Evolutionary conservation across 2,888 invertebrate genomes (phyloP).

Genomic region (Orthosia gothica): DNA sequence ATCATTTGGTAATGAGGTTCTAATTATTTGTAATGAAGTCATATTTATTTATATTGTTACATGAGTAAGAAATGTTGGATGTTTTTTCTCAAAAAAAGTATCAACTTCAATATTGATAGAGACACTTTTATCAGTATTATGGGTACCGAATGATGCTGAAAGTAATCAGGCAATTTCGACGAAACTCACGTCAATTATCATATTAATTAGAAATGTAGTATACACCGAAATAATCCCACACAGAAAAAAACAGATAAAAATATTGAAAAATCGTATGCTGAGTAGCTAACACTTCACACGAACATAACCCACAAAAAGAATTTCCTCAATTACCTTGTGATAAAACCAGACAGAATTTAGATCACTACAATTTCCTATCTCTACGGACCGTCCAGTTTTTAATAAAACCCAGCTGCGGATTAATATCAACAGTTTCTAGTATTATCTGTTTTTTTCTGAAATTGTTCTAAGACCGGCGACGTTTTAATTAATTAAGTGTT

Average conservation of each 20-base stretch:
- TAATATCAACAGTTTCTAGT: constrained; percentile 55
- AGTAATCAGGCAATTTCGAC: no score
- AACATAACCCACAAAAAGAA: constrained; percentile 13
- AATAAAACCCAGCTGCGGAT: constrained; percentile 57
- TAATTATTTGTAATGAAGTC: background rate
- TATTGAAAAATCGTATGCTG: background rate
- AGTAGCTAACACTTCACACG: constrained; percentile 5
- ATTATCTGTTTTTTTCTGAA: constrained; percentile 64
- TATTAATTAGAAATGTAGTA: background rate
- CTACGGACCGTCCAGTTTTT: constrained; percentile 18
- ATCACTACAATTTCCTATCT: constrained; percentile 42
- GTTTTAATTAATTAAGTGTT: no score
- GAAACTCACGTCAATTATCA: background rate
- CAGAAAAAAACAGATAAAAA: background rate
- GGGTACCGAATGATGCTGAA: no score
- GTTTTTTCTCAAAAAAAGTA: background rate
- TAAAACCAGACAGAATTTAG: constrained; percentile 39
- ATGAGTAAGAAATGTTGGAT: background rate
- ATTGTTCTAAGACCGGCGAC: constrained; percentile 66
- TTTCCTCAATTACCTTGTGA: constrained; percentile 26
- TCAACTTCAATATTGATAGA: background rate
- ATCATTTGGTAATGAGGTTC: background rate
- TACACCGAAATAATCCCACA: background rate
- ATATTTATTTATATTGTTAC: background rate
- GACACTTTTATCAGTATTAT: background rate